These are phyloP conservation scores for Lithobates pipiens DNA, from an alignment of 2,797 vertebrate genomes.

Conservation along the genomic window DNA sequence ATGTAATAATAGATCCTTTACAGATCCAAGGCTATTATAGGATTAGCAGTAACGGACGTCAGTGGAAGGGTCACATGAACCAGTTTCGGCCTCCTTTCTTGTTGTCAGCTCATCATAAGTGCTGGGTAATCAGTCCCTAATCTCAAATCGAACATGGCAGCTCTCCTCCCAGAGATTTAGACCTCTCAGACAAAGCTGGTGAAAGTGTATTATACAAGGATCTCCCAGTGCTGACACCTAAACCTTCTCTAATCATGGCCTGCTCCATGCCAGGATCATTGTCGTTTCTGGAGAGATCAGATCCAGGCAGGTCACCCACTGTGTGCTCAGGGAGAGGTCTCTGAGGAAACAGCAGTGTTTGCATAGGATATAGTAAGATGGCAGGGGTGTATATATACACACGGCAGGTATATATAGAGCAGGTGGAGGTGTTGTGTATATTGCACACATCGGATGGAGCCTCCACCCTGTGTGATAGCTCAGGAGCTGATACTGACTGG, in stretches of 20 bases:
- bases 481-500: slow-evolving; percentile 29
- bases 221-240: background rate
- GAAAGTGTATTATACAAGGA: background rate
- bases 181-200: background rate
- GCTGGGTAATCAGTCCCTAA: slow-evolving; percentile 30
- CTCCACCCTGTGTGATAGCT: slow-evolving; percentile 45
- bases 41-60: background rate
- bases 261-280: background rate
- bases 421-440: slow-evolving; percentile 44
- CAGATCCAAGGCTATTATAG: slow-evolving; percentile 5
- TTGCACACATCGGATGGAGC: slow-evolving; percentile 6
- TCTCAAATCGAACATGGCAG: slow-evolving; percentile 18
- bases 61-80: background rate
- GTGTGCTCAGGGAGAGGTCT: slow-evolving; percentile 29
- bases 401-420: slow-evolving; percentile 42
- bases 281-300: background rate
- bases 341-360: slow-evolving; percentile 35
- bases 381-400: slow-evolving; percentile 25
- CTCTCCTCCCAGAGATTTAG: slow-evolving; percentile 12
- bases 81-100: background rate
- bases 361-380: slow-evolving; percentile 13
- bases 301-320: too few relatives aligned
- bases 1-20: too few relatives aligned
- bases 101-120: background rate
- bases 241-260: background rate